phyloP scores from a whole-genome alignment of 2,113 vertebrate genomes.

The Heliornis fulica region DNA sequence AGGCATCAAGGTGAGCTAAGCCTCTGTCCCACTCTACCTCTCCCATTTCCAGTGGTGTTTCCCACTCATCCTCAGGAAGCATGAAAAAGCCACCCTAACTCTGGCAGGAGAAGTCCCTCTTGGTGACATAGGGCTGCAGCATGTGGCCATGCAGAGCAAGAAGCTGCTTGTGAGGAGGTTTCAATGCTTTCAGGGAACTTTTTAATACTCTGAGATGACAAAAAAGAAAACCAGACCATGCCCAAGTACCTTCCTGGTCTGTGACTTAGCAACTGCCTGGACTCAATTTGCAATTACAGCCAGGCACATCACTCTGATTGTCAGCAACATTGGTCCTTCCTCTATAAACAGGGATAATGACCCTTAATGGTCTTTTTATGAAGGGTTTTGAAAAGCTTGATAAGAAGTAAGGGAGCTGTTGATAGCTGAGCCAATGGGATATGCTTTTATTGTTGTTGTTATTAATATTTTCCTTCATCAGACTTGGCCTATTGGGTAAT shows the following conservation, averaged over 20 bases:
- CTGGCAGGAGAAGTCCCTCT: neutral
- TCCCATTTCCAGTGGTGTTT: neutral
- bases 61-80: neutral
- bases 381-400: neutral
- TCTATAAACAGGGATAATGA: neutral
- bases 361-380: neutral
- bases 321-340: neutral
- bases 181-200: neutral
- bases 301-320: neutral
- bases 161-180: rapidly evolving
- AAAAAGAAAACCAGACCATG: rapidly evolving
- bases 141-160: neutral
- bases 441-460: neutral
- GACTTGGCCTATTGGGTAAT: neutral
- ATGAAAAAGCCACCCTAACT: neutral
- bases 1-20: slow-evolving; percentile 77
- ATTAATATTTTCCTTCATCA: neutral
- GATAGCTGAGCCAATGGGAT: neutral
- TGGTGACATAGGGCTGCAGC: rapidly evolving
- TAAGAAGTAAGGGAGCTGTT: neutral
- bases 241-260: neutral
- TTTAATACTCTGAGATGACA: neutral
- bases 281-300: neutral
- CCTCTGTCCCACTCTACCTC: neutral
- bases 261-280: slow-evolving; percentile 13